phyloP scores from a whole-genome alignment of 2,797 vertebrate species.

The Lacerta bilineata region DNA sequence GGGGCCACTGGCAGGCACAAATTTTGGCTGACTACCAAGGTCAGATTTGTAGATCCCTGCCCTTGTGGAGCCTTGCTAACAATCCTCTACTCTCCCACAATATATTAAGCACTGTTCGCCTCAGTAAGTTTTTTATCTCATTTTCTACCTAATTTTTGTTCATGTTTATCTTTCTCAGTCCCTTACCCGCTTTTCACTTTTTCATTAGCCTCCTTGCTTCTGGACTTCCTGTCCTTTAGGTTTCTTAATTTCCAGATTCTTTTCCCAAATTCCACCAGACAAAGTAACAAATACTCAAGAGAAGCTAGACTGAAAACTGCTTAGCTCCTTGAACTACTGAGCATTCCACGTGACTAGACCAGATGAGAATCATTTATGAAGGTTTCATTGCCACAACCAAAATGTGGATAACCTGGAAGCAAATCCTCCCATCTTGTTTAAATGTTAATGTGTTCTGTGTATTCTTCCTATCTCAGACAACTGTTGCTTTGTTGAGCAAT shows the following conservation, averaged over 20 bases:
- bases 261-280: background rate
- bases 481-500: background rate
- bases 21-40: background rate
- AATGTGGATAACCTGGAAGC: background rate
- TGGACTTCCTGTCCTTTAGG: background rate
- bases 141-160: background rate
- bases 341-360: background rate
- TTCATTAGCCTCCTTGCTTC: background rate
- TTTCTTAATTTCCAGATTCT: background rate
- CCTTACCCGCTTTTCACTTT: background rate
- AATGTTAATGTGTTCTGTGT: conserved; percentile 25
- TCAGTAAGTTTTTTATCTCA: background rate
- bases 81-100: background rate
- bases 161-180: background rate
- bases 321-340: background rate
- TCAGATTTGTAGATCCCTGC: background rate
- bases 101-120: background rate
- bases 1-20: background rate
- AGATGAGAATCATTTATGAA: background rate
- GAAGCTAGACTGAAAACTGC: background rate
- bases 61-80: no score
- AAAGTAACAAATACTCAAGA: background rate
- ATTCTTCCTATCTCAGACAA: background rate
- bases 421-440: background rate
- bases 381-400: background rate